These are phyloP conservation scores for Sylvia borin DNA, from an alignment of 2,797 vertebrate species.

Conservation along the genomic window DNA sequence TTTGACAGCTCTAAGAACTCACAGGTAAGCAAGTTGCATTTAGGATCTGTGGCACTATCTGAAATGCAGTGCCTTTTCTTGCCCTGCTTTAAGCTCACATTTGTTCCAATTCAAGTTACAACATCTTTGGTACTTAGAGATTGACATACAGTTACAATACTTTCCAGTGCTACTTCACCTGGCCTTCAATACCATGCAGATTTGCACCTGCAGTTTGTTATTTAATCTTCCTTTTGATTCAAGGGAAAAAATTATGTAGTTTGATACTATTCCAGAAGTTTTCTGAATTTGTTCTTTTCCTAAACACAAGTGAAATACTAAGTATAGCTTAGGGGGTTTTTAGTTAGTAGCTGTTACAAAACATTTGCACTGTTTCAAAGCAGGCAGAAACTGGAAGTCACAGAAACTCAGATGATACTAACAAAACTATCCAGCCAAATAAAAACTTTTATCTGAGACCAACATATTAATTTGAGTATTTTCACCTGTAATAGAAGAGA, in stretches of 20 bases:
- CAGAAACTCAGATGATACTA: background rate
- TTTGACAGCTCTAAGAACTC: background rate
- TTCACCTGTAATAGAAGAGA: constrained; percentile 97
- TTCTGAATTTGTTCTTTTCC: background rate
- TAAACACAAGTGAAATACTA: background rate
- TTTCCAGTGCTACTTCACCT: background rate
- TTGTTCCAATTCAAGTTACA: background rate
- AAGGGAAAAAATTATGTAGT: background rate
- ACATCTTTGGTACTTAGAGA: background rate
- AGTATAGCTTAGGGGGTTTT: background rate
- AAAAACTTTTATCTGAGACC: background rate
- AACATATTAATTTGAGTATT: background rate
- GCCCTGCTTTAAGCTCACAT: background rate
- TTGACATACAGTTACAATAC: background rate
- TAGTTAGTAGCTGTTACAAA: background rate
- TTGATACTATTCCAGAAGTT: background rate
- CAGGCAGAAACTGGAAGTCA: background rate
- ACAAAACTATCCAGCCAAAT: background rate
- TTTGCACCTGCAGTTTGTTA: background rate
- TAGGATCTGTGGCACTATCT: background rate
- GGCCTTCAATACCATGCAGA: background rate
- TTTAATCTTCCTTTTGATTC: background rate
- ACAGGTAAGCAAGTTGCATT: background rate
- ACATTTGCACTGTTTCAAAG: background rate
- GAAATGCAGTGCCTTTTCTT: background rate